phyloP scores from a whole-genome alignment of 2,888 invertebrate species.

The Melitaea athalia region DNA sequence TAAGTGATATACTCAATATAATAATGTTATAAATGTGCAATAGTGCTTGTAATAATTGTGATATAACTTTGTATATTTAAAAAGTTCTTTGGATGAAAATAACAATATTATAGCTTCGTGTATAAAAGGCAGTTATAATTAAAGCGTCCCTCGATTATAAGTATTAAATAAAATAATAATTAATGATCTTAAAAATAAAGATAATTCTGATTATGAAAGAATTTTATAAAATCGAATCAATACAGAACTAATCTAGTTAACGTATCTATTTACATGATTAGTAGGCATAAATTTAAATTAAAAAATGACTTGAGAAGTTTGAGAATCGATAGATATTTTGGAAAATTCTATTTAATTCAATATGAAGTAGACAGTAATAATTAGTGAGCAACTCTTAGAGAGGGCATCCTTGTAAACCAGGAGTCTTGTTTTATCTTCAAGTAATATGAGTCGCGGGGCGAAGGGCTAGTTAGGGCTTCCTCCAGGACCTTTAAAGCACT shows the following conservation, averaged over 20 bases:
- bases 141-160: conserved; percentile 26
- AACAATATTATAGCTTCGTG: conserved; percentile 12
- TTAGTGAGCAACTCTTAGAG: conserved; percentile 67
- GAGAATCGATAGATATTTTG: conserved; percentile 1
- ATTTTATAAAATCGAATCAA: conserved; percentile 19
- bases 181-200: conserved; percentile 10
- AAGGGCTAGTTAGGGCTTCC: conserved; percentile 82
- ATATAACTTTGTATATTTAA: conserved; percentile 17
- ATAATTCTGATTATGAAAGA: conserved; percentile 9
- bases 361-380: not conserved
- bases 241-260: conserved; percentile 24
- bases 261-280: conserved; percentile 35
- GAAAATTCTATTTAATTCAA: not conserved
- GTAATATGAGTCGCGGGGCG: conserved; percentile 80
- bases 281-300: conserved; percentile 22
- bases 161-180: conserved; percentile 19
- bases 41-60: conserved; percentile 8
- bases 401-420: conserved; percentile 80
- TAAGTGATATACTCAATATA: not conserved
- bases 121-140: conserved; percentile 24
- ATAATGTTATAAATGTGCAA: not conserved
- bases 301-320: conserved; percentile 29
- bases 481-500: conserved; percentile 84
- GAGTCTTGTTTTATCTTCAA: conserved; percentile 77
- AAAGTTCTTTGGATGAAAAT: conserved; percentile 37